phyloP scores from a whole-genome alignment of 2,888 invertebrate species.

The Andrena bucephala region DNA sequence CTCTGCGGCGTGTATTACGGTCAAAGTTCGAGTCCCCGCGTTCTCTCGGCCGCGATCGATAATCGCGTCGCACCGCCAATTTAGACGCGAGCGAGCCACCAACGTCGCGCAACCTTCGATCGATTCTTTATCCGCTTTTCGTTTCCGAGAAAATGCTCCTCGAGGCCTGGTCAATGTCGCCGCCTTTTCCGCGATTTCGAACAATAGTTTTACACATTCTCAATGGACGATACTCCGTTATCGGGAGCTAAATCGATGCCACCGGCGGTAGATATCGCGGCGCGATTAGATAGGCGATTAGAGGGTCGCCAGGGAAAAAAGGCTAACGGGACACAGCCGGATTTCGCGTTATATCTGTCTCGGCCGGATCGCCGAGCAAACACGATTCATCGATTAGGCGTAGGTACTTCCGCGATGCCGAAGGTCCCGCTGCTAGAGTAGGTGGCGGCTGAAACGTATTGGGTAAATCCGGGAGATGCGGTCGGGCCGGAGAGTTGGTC shows the following conservation, averaged over 20 bases:
- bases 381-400: constrained; percentile 38
- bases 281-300: constrained; percentile 75
- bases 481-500: too few relatives aligned
- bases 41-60: constrained; percentile 21
- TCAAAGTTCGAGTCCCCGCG: constrained; percentile 59
- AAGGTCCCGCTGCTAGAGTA: constrained; percentile 48
- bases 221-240: background rate
- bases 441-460: constrained; percentile 28
- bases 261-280: constrained; percentile 49
- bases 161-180: background rate
- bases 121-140: background rate
- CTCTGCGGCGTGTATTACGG: constrained; percentile 49
- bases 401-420: constrained; percentile 56
- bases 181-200: constrained; percentile 32
- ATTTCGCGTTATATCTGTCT: constrained; percentile 42
- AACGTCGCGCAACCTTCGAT: background rate
- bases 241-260: constrained; percentile 55
- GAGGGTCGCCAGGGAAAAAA: constrained; percentile 49
- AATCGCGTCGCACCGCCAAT: constrained; percentile 1
- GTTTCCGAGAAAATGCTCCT: background rate
- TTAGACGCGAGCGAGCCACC: background rate
- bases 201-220: constrained; percentile 24
- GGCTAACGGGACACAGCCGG: constrained; percentile 22
- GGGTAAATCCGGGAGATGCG: too few relatives aligned
- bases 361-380: constrained; percentile 43